phyloP scores from a whole-genome alignment of 2,888 invertebrate species.

The Eupeodes latifasciatus region DNA sequence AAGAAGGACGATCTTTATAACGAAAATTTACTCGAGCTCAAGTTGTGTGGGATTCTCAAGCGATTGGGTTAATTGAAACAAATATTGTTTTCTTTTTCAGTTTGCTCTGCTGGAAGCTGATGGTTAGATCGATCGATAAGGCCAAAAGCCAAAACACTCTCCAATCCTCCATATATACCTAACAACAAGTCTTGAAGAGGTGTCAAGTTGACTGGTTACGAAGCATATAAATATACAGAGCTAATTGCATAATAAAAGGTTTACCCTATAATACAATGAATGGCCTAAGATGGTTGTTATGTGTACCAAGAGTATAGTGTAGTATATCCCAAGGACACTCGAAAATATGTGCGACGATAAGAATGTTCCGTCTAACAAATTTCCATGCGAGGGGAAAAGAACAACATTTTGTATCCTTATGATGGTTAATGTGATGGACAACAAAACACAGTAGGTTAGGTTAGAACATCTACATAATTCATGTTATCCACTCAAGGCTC shows the following conservation, averaged over 20 bases:
- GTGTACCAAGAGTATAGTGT: constrained; percentile 5
- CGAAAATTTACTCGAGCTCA: background rate
- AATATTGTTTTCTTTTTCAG: constrained; percentile 31
- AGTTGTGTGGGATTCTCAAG: constrained; percentile 40
- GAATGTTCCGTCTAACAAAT: constrained; percentile 33
- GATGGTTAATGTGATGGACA: constrained; percentile 11
- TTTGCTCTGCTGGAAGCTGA: no score
- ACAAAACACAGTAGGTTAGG: background rate
- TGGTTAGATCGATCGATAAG: constrained; percentile 46
- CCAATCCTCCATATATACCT: background rate
- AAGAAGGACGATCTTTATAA: constrained; percentile 4
- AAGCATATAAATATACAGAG: constrained; percentile 14
- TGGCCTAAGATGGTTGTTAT: constrained; percentile 38
- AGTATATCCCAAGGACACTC: constrained; percentile 31
- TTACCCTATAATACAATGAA: constrained; percentile 13
- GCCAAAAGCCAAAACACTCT: constrained; percentile 19
- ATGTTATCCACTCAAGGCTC: background rate
- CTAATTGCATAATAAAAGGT: constrained; percentile 61
- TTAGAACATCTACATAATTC: background rate
- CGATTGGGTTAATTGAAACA: constrained; percentile 58
- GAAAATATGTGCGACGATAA: constrained; percentile 40
- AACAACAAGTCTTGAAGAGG: background rate
- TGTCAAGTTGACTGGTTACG: constrained; percentile 31
- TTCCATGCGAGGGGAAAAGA: background rate
- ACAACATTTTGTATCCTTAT: background rate